Conservation (phyloP, 2,797 vertebrate species). For the Syngnathus rostellatus region DNA sequence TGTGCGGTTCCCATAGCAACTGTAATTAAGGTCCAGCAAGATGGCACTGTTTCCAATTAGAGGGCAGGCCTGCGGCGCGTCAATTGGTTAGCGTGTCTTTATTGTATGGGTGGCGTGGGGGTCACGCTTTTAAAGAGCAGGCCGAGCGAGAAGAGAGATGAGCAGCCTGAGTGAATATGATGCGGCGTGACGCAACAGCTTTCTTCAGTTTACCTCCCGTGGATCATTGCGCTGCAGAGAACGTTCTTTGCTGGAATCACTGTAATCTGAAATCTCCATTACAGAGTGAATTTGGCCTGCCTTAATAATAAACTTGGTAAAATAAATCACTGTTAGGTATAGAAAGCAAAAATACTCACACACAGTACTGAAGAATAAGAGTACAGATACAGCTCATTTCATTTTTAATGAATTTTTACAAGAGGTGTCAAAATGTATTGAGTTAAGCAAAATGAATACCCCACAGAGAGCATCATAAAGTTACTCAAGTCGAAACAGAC, state of each 20-base stretch:
- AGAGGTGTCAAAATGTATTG: neutral
- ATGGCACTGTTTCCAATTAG: conserved; percentile 44
- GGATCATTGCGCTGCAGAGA: conserved; percentile 19
- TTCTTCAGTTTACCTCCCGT: conserved; percentile 23
- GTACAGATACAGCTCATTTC: too few relatives aligned
- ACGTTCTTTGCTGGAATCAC: conserved; percentile 10
- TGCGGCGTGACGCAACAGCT: conserved; percentile 1
- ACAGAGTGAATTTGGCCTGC: too few relatives aligned
- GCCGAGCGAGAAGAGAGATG: conserved; percentile 3
- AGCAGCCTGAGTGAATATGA: conserved; percentile 7
- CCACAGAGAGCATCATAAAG: neutral
- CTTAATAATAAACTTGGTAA: too few relatives aligned
- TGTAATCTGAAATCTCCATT: conserved; percentile 11
- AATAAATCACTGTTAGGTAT: too few relatives aligned
- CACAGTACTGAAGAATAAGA: too few relatives aligned
- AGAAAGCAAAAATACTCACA: too few relatives aligned
- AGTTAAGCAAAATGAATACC: neutral
- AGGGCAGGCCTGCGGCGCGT: conserved; percentile 22
- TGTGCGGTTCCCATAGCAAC: conserved; percentile 47
- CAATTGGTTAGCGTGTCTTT: conserved; percentile 33
- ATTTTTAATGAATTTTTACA: too few relatives aligned
- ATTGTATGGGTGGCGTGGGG: conserved; percentile 12
- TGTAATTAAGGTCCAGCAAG: conserved; percentile 39
- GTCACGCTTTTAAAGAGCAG: conserved; percentile 10
- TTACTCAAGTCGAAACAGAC: neutral